These are phyloP conservation scores for Litocranius walleri DNA, from an alignment of 2,113 vertebrate species.

Conservation along the genomic window DNA sequence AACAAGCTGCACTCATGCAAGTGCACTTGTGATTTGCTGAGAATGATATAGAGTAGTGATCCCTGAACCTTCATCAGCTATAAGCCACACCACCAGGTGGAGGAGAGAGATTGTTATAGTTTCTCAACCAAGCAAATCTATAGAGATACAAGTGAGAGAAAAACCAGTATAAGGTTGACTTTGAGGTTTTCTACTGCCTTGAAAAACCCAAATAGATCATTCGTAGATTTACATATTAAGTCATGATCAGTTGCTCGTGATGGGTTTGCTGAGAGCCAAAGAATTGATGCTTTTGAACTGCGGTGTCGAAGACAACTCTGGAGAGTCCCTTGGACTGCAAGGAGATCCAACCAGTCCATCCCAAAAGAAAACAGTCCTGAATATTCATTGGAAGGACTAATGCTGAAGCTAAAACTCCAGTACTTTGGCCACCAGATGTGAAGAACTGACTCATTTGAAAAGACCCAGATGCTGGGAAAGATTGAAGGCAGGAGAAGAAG, in stretches of 20 bases:
- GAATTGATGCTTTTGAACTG: neutral
- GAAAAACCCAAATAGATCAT: neutral
- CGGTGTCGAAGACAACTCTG: neutral
- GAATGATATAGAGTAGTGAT: neutral
- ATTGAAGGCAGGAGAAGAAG: neutral
- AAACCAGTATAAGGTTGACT: neutral
- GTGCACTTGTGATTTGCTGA: neutral
- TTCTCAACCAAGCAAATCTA: neutral
- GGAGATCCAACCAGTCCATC: neutral
- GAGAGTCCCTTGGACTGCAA: neutral
- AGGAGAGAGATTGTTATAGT: neutral
- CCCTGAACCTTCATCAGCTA: neutral
- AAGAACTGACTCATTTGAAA: neutral
- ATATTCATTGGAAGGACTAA: neutral
- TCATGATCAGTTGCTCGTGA: neutral
- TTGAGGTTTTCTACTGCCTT: neutral
- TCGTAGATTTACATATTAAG: neutral
- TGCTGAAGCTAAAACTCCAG: neutral
- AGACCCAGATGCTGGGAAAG: neutral
- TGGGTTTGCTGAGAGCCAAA: neutral
- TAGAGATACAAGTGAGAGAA: neutral
- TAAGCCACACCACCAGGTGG: neutral
- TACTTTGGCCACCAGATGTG: neutral
- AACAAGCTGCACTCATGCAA: neutral
- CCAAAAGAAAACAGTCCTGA: neutral